Conservation (phyloP, 2,797 vertebrate species). For the Eleutherodactylus coqui region DNA sequence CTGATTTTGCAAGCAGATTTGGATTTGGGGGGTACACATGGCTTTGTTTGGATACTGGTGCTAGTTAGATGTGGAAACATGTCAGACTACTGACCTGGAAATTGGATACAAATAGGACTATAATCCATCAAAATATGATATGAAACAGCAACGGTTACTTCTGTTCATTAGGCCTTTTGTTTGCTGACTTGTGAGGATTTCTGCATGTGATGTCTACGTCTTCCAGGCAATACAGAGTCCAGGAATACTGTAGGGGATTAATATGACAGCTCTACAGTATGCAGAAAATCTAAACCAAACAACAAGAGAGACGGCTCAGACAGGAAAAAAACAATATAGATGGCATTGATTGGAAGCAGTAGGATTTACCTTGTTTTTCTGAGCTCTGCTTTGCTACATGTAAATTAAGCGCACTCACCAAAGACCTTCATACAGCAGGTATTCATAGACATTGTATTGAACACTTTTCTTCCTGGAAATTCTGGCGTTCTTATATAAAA, state of each 20-base stretch:
- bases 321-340: constrained; percentile 34
- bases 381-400: constrained; percentile 39
- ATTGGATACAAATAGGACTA: background rate
- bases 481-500: constrained; percentile 46
- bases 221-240: background rate
- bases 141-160: background rate
- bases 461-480: constrained; percentile 54
- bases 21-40: background rate
- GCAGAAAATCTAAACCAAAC: background rate
- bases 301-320: constrained; percentile 6
- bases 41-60: background rate
- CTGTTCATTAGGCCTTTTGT: background rate
- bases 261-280: background rate
- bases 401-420: constrained; percentile 33
- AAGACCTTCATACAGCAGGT: constrained; percentile 34
- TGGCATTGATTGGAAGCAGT: constrained; percentile 43
- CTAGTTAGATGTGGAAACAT: background rate
- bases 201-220: constrained; percentile 1
- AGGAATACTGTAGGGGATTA: constrained; percentile 4
- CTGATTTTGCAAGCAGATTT: background rate
- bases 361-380: constrained; percentile 36
- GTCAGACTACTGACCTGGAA: background rate
- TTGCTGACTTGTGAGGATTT: constrained; percentile 19
- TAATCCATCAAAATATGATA: background rate
- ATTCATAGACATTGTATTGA: constrained; percentile 34